Base-by-base conservation (phyloP, 2,888 invertebrate genomes). In the Dorcus hopei region DNA sequence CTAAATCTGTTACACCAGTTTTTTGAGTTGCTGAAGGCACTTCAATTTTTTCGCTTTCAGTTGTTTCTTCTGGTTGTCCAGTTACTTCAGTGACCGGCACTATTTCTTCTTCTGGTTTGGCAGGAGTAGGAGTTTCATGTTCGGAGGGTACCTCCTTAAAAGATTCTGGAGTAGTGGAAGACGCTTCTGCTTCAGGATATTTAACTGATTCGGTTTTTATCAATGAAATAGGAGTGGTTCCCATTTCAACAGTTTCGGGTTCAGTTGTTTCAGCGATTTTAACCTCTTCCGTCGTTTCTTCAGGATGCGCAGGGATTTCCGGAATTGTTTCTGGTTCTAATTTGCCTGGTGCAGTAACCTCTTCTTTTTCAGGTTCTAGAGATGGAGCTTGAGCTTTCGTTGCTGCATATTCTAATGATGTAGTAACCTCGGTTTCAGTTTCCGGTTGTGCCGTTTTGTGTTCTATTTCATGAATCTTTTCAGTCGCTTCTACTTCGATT, bases 401-500 rank as follows among this genome's bases (percentile, higher is more conserved):
- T 51, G 19, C 42, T n/a, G 53, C n/a, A 39, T 14, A 47, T 16
- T 9, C 48, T n/a, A 14, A 2, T 16, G 11, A n/a, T 2, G 16
- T 11, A 14, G 11, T 47, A 11, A 14, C 11, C 56, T 53, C 48
- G 9, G 51, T 8, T 23, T 40, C 9, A 19, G 49, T 26, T 51
- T 64, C 58, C 42, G 19, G 54, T 48, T 52, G 51, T 40, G 49
- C 45, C 45, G 54, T 49, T 33, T 33, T 33, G 26, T 33, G 26
- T 33, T 33, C 26, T 33, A 33, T 4, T 33, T 33, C 26, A 1
- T 3, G 26, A 33, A 33, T 4, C 26, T 33, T 7, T 7, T 33
- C 26, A n/a, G 57, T n/a, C 8, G 54, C 47, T 61, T 59, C 59
- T 33, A 48, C 50, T 47, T 56, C 56, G 40, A 26, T 40, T 6